Percentiles rank a stretch among this genome's conserved stretches.
phyloP scores from a whole-genome alignment of 2,888 invertebrate genomes.

The Cosmia pyralina region DNA sequence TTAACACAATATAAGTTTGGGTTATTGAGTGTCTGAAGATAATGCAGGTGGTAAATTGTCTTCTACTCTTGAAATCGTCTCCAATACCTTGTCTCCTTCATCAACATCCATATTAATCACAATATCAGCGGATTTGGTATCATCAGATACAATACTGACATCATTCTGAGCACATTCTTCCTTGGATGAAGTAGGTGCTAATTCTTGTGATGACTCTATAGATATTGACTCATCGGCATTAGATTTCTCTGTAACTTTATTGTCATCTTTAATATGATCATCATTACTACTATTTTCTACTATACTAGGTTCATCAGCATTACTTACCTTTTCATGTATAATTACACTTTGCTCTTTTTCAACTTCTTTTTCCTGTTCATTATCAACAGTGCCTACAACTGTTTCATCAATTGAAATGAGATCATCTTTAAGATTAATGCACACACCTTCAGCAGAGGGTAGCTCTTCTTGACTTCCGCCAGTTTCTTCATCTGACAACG shows the following conservation, averaged over 20 bases:
- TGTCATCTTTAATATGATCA: conserved; percentile 20
- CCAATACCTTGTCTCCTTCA: conserved; percentile 18
- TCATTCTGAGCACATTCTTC: background rate
- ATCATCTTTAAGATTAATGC: conserved; percentile 74
- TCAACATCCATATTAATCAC: conserved; percentile 55
- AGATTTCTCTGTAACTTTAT: conserved; percentile 21
- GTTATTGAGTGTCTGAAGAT: conserved; percentile 22
- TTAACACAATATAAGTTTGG: conserved; percentile 1
- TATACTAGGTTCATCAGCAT: conserved; percentile 20
- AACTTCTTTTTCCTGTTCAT: conserved; percentile 40
- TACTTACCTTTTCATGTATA: conserved; percentile 16
- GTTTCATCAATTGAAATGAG: conserved; percentile 73
- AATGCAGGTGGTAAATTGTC: conserved; percentile 17
- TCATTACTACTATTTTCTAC: conserved; percentile 23
- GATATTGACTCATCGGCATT: conserved; percentile 23
- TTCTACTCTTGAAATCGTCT: conserved; percentile 12
- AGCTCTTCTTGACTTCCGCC: conserved; percentile 34
- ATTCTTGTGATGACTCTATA: conserved; percentile 38
- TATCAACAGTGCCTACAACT: conserved; percentile 55
- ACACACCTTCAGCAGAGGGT: conserved; percentile 34
- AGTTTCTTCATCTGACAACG: conserved; percentile 78
- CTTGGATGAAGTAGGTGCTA: conserved; percentile 8
- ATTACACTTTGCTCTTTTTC: conserved; percentile 23
- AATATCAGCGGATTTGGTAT: conserved; percentile 13
- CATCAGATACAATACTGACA: conserved; percentile 11